These are phyloP conservation scores for Emydoidea blandingii DNA, from an alignment of 2,797 vertebrate genomes.

Conservation along the genomic window DNA sequence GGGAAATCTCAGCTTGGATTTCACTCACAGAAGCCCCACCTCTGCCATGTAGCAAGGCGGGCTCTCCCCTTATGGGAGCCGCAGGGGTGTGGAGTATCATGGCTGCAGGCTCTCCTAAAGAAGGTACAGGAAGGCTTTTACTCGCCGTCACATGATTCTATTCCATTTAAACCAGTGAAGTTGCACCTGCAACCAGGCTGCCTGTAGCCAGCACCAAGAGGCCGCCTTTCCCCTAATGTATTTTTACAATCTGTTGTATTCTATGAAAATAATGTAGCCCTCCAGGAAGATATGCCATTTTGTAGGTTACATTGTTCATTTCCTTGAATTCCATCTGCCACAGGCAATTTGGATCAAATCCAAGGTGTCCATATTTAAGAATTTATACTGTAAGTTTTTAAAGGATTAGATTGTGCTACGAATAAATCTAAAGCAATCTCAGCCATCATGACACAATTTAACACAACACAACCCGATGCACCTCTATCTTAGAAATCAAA, in stretches of 20 bases:
- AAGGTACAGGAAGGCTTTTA: not conserved
- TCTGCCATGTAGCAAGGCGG: not conserved
- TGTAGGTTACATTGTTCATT: conserved; percentile 25
- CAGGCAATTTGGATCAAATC: conserved; percentile 54
- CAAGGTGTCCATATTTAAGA: not conserved
- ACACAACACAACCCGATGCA: not conserved
- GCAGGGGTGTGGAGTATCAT: not conserved
- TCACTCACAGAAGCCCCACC: not conserved
- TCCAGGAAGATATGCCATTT: conserved; percentile 27
- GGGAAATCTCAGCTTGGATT: not conserved
- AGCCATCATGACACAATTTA: not conserved
- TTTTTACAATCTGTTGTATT: not conserved
- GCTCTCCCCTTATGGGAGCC: not conserved
- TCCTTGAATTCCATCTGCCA: conserved; percentile 63
- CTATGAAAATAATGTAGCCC: conserved; percentile 32
- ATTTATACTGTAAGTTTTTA: not conserved
- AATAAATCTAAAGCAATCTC: not conserved
- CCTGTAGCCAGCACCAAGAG: not conserved
- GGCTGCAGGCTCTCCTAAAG: not conserved
- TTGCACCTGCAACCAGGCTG: conserved; percentile 13
- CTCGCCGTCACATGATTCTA: conserved; percentile 2
- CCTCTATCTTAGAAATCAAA: not conserved
- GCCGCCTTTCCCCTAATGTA: conserved; percentile 57
- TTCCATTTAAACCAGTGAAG: conserved; percentile 48
- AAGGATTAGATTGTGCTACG: not conserved